Evolutionary conservation across 2,113 vertebrate genomes (phyloP), one percentile per base, ranked within the genome.

Genomic region (Anguilla japonica): DNA sequence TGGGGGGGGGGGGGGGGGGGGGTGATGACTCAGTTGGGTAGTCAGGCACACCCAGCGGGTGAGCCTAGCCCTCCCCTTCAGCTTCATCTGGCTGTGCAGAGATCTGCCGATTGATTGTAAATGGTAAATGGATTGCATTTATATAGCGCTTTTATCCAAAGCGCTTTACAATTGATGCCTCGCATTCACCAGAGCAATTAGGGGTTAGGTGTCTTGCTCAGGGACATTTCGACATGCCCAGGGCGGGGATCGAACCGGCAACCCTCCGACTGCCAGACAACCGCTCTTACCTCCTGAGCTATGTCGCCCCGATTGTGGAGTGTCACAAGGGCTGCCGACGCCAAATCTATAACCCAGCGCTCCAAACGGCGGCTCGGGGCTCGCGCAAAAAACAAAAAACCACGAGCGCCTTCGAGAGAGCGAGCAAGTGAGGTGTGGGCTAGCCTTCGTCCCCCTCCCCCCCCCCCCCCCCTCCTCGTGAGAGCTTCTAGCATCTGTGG

Each of bases 1-100:
- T 86, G 91, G 87, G 82, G 39, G n/a, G 56, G 20, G 81, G 80
- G 79, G 29, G 84, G 87, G 88, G 91, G 91, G 87, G 29, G 84
- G 87, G 88, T 90, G 91, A 86, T 92, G 94, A 94, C 88, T 92
- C 90, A 88, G 91, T 93, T 93, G 86, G 92, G 89, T 89, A 88
- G 90, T 84, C 39, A 22, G 86, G 53, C 91, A 91, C 92, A 2
- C 94, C 94, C 90, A 85, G 53, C 29, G 84, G 88, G 20, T 67
- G 78, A 85, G 89, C 87, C 79, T 83, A 43, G 79, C 13, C 83
- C 57, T n/a, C 34, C 29, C 18, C 80, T 41, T 53, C 50, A 84
- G 78, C 86, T 53, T 75, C 57, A 81, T 78, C 81, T 89, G 85
- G 87, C 86, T 3, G 34, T 53, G 87, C 88, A 88, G 41, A 57